Conservation (phyloP, 1,140 invertebrate genomes). For the Cherax quadricarinatus region DNA sequence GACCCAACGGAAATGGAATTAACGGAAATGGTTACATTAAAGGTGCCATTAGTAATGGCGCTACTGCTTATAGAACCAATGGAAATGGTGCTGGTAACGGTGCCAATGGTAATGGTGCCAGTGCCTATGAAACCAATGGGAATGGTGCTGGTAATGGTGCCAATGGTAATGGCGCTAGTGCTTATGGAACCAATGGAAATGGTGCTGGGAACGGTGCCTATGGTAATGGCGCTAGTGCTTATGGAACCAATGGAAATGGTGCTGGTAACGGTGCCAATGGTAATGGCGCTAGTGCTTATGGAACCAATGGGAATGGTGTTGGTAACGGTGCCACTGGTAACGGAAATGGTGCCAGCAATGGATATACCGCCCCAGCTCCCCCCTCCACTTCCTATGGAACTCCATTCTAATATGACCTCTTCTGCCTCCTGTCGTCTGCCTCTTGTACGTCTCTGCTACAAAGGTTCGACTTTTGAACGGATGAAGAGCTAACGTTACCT, state of each 20-base stretch:
- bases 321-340: too few species aligned
- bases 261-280: too few species aligned
- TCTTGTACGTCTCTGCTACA: neutral
- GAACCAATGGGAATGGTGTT: too few species aligned
- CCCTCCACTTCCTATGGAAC: slow-evolving; percentile 13
- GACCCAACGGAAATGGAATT: too few species aligned
- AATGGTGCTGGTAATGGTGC: neutral
- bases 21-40: too few species aligned
- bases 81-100: neutral
- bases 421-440: neutral
- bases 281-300: too few species aligned
- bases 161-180: too few species aligned
- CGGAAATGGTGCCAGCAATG: neutral
- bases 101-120: too few species aligned
- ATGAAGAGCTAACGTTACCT: neutral
- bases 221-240: too few species aligned
- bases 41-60: too few species aligned
- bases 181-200: neutral
- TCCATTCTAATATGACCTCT: neutral
- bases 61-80: too few species aligned
- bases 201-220: neutral
- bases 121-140: neutral
- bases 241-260: too few species aligned
- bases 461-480: neutral
- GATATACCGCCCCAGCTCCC: neutral